Evolutionary conservation across 2,888 invertebrate species (phyloP).

Genomic region (Drosophila hamatofila): DNA sequence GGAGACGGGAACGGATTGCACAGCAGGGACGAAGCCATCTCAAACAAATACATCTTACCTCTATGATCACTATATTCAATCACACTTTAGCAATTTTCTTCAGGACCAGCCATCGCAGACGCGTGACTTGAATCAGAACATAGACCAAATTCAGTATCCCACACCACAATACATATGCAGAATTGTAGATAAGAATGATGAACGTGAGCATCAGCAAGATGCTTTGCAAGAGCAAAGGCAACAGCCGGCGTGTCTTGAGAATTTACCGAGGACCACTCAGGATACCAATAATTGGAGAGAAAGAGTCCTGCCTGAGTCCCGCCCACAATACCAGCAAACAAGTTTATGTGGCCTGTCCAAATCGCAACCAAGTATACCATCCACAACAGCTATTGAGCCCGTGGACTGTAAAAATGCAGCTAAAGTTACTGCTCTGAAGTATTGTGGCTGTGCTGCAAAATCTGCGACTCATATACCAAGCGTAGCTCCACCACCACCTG

Average conservation of each 20-base stretch:
- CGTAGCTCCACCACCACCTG: neutral
- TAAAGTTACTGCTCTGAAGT: neutral
- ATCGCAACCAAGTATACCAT: slow-evolving; percentile 26
- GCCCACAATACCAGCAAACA: slow-evolving; percentile 5
- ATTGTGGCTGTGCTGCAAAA: neutral
- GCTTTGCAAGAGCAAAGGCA: neutral
- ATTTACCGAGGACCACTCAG: neutral
- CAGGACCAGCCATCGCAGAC: slow-evolving; percentile 31
- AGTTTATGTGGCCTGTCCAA: slow-evolving; percentile 1
- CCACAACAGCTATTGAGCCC: neutral
- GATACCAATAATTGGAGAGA: neutral
- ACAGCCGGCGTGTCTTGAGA: neutral
- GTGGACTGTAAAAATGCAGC: neutral
- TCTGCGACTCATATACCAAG: slow-evolving; percentile 8
- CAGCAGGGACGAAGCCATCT: slow-evolving; percentile 9
- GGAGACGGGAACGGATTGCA: neutral
- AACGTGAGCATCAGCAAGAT: neutral
- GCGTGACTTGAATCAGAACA: neutral
- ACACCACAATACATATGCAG: slow-evolving; percentile 24
- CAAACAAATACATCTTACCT: slow-evolving; percentile 49
- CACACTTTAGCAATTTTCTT: neutral
- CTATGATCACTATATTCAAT: slow-evolving; percentile 8
- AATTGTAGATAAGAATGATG: slow-evolving; percentile 2
- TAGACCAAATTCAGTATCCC: slow-evolving; percentile 45
- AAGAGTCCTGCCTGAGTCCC: neutral